These are phyloP conservation scores for Synanthedon myopaeformis DNA, from an alignment of 2,888 invertebrate genomes.

Conservation along the genomic window DNA sequence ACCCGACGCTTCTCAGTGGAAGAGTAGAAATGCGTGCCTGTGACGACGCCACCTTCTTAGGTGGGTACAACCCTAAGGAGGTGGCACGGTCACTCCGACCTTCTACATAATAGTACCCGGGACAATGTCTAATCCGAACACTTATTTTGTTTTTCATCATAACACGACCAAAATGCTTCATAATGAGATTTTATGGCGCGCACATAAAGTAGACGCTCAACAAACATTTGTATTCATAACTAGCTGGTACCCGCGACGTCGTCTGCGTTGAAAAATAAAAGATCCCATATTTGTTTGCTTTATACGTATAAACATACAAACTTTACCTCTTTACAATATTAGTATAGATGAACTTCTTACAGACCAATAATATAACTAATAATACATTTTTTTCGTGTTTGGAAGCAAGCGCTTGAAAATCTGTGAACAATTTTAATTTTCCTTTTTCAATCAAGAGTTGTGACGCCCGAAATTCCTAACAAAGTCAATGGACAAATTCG, in stretches of 20 bases:
- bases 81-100: conserved; percentile 3
- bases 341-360: too few relatives aligned
- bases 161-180: conserved; percentile 2
- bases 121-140: conserved; percentile 4
- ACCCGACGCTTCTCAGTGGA: conserved; percentile 27
- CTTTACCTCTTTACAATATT: too few relatives aligned
- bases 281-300: too few relatives aligned
- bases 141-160: conserved; percentile 7
- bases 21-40: conserved; percentile 2
- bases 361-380: too few relatives aligned
- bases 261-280: not conserved
- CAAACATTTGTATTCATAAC: not conserved
- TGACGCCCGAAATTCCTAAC: not conserved
- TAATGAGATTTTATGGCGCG: not conserved
- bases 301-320: too few relatives aligned
- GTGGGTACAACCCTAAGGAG: not conserved
- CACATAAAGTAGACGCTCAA: not conserved
- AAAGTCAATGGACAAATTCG: not conserved
- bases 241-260: not conserved
- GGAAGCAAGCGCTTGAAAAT: not conserved
- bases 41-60: not conserved
- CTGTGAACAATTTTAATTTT: not conserved
- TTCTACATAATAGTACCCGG: conserved; percentile 3
- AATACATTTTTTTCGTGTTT: too few relatives aligned
- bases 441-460: not conserved